Evolutionary conservation across 2,797 vertebrate species (phyloP), one percentile per base, ranked within the genome.

Genomic region (Chaetodon trifasciatus): DNA sequence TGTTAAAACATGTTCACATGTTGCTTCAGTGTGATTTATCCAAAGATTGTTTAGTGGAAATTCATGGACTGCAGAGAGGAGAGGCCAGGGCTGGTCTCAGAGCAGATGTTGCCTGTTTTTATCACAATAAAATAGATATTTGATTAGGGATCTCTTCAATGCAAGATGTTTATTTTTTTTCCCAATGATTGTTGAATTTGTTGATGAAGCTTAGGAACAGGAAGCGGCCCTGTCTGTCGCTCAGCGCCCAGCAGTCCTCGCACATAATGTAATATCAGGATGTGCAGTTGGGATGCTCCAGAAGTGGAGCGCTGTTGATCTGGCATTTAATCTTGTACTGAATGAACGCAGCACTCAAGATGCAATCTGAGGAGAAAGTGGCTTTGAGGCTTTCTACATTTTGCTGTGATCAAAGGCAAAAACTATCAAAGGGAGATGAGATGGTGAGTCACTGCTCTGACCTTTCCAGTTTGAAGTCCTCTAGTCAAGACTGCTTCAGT

Each of bases 371-470:
- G 19, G 58, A 64, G 55, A 60, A 47, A 49, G 23, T 21, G 13
- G 16, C 19, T 44, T 11, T 1, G 50, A 21, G 60, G n/a, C 46
- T 70, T 76, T 53, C 28, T 6, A 9, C 39, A 21, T 66, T 62
- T n/a, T 64, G 32, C 37, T 67, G 53, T 46, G n/a, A 74, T 81
- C 69, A 64, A 64, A 71, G 13, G 9, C 6, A 47, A 23, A 39
- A 65, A 37, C 24, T 39, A 8, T 62, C 8, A 58, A 55, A 69
- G 23, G 6, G 49, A 47, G 47, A 53, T 32, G 46, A 39, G 62
- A 63, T 15, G n/a, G 13, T 76, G 56, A 83, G n/a, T 84, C 70
- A 64, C 42, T 32, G 52, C 57, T 44, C 39, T 70, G 55, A 82
- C 63, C 74, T 85, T 75, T 79, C 32, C 58, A 21, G 53, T 68